Evolutionary conservation across 2,113 vertebrate species (phyloP).

Genomic region (Machaerirhynchus nigripectus): DNA sequence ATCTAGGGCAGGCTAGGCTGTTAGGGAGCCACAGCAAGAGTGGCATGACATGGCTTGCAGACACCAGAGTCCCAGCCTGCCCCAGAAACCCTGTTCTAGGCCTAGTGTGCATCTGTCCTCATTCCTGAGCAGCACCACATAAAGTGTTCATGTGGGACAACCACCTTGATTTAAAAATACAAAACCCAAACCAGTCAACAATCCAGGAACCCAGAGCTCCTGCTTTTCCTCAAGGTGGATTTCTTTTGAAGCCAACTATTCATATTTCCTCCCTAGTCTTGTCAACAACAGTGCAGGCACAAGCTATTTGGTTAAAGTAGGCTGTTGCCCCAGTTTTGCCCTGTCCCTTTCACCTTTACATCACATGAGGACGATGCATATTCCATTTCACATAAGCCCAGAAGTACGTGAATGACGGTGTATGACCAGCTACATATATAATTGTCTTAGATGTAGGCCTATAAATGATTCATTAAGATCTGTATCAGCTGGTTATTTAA

Average conservation of each 20-base stretch:
- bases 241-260: background rate
- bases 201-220: background rate
- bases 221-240: background rate
- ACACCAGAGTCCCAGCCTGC: background rate
- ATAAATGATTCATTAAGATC: slow-evolving; percentile 66
- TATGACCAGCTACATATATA: slow-evolving; percentile 15
- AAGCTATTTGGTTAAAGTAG: background rate
- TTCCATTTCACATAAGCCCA: background rate
- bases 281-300: background rate
- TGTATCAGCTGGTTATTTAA: slow-evolving; percentile 60
- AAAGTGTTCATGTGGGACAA: background rate
- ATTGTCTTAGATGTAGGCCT: slow-evolving; percentile 44
- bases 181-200: background rate
- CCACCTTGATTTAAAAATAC: background rate
- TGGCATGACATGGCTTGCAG: background rate
- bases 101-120: background rate
- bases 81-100: rapidly evolving
- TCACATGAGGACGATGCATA: background rate
- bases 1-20: background rate
- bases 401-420: background rate
- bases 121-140: background rate
- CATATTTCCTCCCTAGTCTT: background rate
- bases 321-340: background rate
- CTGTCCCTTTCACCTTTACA: background rate
- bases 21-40: background rate